A percentile compares a stretch with the other conserved stretches of the same genome.
Evolutionary conservation across 64 coral and sea anemone species (phyloP).

Genomic region (Orbicella faveolata): DNA sequence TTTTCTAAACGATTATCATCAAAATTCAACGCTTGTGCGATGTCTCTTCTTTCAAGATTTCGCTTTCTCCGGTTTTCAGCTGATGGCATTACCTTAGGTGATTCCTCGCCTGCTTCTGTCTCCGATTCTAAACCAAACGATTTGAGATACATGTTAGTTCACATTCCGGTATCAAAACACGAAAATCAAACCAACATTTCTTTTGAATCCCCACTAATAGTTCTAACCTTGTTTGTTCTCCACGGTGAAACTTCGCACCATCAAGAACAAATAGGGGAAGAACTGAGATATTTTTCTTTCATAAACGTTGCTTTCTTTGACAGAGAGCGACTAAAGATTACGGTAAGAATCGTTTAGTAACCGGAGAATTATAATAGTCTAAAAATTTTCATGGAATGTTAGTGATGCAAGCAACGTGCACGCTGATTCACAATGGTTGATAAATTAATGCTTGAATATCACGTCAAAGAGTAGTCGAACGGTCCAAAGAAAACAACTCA

Average conservation of each 20-base stretch:
- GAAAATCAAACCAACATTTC: not conserved
- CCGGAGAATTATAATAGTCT: not conserved
- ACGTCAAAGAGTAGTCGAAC: not conserved
- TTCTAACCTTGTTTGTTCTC: constrained; percentile 16
- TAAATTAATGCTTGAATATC: constrained; percentile 1
- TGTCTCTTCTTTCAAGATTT: constrained; percentile 81
- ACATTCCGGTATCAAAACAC: not conserved
- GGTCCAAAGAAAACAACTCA: not conserved
- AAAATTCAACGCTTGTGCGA: constrained; percentile 72
- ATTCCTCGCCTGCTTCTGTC: constrained; percentile 56
- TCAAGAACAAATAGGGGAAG: not conserved
- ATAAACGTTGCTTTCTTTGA: not conserved
- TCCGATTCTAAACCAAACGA: constrained; percentile 33
- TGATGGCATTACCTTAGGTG: constrained; percentile 64
- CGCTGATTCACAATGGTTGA: constrained; percentile 9
- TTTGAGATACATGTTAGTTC: not conserved
- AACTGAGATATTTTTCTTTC: not conserved
- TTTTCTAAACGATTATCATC: constrained; percentile 63
- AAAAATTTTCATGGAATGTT: constrained; percentile 39
- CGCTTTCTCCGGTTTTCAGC: constrained; percentile 83
- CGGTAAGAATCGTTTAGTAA: not conserved
- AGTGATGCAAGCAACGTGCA: constrained; percentile 48
- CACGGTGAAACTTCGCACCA: not conserved
- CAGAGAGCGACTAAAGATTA: not conserved
- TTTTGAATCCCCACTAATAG: not conserved